Conservation (phyloP, 23 tunicate species). For the Trididemnum nubilum region DNA sequence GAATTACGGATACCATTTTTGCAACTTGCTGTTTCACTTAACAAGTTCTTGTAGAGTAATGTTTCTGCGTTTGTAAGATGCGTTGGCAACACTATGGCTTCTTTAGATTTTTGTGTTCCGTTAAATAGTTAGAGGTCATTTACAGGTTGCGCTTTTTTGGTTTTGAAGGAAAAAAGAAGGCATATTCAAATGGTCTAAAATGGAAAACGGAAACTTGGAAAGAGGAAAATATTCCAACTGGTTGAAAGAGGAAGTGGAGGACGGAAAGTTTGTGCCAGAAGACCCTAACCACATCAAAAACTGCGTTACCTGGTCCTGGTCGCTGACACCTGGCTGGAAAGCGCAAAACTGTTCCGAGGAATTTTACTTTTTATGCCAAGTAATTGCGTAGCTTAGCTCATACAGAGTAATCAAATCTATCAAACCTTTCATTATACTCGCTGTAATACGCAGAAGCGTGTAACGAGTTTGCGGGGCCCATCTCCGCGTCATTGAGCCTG, state of each 20-base stretch:
- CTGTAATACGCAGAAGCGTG: neutral
- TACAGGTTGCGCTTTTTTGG: too few species aligned
- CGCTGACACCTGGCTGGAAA: constrained; percentile 13
- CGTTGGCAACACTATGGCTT: too few species aligned
- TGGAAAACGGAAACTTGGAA: neutral
- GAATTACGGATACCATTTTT: too few species aligned
- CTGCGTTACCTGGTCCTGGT: constrained; percentile 27
- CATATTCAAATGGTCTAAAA: neutral
- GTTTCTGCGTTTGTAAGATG: too few species aligned
- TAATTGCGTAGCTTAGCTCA: neutral
- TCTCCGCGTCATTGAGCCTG: too few species aligned
- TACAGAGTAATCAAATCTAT: too few species aligned
- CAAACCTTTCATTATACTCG: too few species aligned
- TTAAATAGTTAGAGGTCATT: too few species aligned
- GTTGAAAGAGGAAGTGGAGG: constrained; percentile 5
- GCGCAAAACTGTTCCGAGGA: constrained; percentile 11
- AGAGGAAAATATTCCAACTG: neutral
- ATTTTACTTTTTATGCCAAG: constrained; percentile 20
- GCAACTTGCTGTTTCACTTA: too few species aligned
- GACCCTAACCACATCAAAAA: neutral
- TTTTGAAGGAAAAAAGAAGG: constrained; percentile 7
- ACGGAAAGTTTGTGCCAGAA: neutral
- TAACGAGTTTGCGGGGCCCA: neutral
- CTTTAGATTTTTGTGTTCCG: too few species aligned
- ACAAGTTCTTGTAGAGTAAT: too few species aligned